A percentile compares a stretch with the other conserved stretches of the same genome.
These are phyloP conservation scores for Strigamia crassipes DNA, from an alignment of 2,888 invertebrate species.

Conservation along the genomic window DNA sequence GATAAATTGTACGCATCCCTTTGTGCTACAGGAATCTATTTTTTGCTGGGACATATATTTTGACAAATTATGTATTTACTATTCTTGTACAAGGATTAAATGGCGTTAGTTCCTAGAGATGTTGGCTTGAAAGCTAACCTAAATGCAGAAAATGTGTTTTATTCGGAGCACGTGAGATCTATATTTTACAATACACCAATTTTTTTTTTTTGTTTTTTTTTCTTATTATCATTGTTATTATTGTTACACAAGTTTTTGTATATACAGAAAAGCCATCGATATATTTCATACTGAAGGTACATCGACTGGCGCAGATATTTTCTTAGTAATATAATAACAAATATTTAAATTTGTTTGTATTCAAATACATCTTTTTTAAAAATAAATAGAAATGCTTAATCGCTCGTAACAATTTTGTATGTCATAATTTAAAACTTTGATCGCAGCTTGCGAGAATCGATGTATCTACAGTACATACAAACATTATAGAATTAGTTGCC, in stretches of 20 bases:
- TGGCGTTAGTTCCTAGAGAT: constrained; percentile 42
- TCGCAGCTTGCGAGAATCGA: constrained; percentile 24
- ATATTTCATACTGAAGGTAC: constrained; percentile 27
- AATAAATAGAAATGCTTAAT: constrained; percentile 25
- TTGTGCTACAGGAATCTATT: constrained; percentile 34
- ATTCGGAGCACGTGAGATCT: constrained; percentile 25
- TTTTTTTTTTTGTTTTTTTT: not conserved
- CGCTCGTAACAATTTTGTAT: constrained; percentile 1
- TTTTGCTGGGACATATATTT: constrained; percentile 40
- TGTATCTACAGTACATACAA: constrained; percentile 3
- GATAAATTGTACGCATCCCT: constrained; percentile 42
- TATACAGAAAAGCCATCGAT: constrained; percentile 37
- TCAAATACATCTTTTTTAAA: constrained; percentile 17
- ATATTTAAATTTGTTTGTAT: constrained; percentile 10
- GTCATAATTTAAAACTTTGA: not conserved
- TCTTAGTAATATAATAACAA: not conserved
- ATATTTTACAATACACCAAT: constrained; percentile 29
- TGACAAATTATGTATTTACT: constrained; percentile 42
- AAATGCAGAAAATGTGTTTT: constrained; percentile 39
- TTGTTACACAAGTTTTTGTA: constrained; percentile 13
- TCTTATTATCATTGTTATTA: constrained; percentile 16
- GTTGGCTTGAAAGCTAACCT: constrained; percentile 27
- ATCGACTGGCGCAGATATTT: constrained; percentile 28
- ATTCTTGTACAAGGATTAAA: constrained; percentile 36
- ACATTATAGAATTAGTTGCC: constrained; percentile 35